Evolutionary conservation across 2,888 invertebrate species (phyloP).

Genomic region (Leucophenga montana): DNA sequence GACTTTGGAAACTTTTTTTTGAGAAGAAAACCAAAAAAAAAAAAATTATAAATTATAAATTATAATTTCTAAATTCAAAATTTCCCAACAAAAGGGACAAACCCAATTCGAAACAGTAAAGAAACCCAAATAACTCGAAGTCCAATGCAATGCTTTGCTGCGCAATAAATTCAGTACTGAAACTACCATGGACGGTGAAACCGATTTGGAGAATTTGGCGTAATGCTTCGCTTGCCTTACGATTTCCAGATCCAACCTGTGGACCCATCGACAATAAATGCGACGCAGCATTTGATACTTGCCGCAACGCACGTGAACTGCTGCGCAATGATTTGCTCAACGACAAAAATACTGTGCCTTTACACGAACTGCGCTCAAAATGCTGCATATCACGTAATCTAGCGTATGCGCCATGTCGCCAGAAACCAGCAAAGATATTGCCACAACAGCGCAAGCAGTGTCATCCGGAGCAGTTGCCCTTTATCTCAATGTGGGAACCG

Average conservation of each 20-base stretch:
- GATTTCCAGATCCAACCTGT: constrained; percentile 4
- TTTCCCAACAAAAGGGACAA: too few species aligned
- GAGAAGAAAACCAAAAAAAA: not conserved
- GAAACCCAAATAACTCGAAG: too few species aligned
- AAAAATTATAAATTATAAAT: not conserved
- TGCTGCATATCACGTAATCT: not conserved
- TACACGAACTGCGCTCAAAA: not conserved
- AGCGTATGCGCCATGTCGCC: not conserved
- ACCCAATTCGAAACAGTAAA: too few species aligned
- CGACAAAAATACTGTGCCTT: not conserved
- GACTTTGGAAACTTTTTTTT: not conserved
- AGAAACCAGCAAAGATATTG: not conserved
- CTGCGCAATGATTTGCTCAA: not conserved
- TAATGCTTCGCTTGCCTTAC: not conserved
- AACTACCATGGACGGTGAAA: too few species aligned
- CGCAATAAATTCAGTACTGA: too few species aligned
- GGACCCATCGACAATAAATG: constrained; percentile 2
- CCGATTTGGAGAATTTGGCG: not conserved
- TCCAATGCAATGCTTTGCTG: not conserved
- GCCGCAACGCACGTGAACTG: not conserved
- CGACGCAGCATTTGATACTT: not conserved
- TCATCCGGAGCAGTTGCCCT: too few species aligned
- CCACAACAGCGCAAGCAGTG: not conserved
- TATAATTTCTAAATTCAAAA: not conserved
- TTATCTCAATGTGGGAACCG: constrained; percentile 1